Conservation (phyloP, 2,888 invertebrate species). For the Diplolepis rosae region DNA sequence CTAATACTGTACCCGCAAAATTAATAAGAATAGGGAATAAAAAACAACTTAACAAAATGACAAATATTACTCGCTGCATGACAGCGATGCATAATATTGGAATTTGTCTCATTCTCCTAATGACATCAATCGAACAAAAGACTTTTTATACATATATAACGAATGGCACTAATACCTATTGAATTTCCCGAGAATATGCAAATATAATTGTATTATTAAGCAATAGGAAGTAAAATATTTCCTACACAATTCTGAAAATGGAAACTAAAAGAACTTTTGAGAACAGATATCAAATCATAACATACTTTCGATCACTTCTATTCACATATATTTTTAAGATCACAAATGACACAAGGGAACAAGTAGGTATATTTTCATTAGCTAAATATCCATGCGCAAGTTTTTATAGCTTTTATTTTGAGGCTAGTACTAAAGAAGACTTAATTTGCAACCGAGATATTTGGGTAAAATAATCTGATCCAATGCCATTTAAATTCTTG, state of each 20-base stretch:
- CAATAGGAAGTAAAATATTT: not conserved
- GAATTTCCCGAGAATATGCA: not conserved
- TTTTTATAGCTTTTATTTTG: too few relatives aligned
- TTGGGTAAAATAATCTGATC: too few relatives aligned
- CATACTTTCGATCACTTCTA: too few relatives aligned
- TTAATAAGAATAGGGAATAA: not conserved
- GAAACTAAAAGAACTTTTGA: not conserved
- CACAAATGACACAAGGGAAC: too few relatives aligned
- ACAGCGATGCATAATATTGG: not conserved
- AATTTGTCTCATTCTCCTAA: constrained; percentile 14
- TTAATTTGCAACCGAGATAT: too few relatives aligned
- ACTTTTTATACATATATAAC: not conserved
- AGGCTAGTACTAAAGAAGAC: too few relatives aligned
- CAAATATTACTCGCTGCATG: not conserved
- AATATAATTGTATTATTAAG: not conserved
- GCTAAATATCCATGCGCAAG: too few relatives aligned
- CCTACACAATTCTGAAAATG: not conserved
- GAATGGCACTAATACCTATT: not conserved
- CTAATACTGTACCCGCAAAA: too few relatives aligned
- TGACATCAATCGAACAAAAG: not conserved
- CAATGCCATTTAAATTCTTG: too few relatives aligned
- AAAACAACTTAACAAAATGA: not conserved
- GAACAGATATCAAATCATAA: not conserved
- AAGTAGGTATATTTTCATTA: too few relatives aligned
- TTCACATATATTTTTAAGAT: too few relatives aligned